Evolutionary conservation across 2,797 vertebrate genomes (phyloP).

Genomic region (Steatocranus sp.): DNA sequence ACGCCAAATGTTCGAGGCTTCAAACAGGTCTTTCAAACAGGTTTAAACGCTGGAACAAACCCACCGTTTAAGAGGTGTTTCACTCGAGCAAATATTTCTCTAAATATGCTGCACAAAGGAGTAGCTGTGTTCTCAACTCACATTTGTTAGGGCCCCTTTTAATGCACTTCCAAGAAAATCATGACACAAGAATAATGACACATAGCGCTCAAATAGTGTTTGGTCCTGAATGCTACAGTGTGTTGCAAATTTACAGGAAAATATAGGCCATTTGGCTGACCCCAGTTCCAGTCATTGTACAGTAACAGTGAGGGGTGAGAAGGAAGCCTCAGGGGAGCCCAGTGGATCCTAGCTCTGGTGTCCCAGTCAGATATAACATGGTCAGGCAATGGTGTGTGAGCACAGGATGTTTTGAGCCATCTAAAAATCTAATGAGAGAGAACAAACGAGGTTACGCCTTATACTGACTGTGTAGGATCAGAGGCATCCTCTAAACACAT

Average conservation of each 20-base stretch:
- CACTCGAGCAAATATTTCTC: conserved; percentile 23
- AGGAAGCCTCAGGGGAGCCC: conserved; percentile 11
- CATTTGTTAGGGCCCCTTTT: background rate
- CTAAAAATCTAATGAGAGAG: conserved; percentile 81
- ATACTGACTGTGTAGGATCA: conserved; percentile 8
- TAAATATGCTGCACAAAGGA: conserved; percentile 7
- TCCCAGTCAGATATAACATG: conserved; percentile 75
- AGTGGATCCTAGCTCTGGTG: conserved; percentile 63
- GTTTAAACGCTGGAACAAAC: conserved; percentile 54
- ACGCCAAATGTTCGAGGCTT: conserved; percentile 72
- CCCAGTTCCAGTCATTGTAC: conserved; percentile 10
- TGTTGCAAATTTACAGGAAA: background rate
- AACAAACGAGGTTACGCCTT: conserved; percentile 66
- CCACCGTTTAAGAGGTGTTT: conserved; percentile 46
- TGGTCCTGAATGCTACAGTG: background rate
- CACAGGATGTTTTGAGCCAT: conserved; percentile 77
- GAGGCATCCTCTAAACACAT: background rate
- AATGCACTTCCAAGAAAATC: background rate
- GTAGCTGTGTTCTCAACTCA: background rate
- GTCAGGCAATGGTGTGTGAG: conserved; percentile 86
- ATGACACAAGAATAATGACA: background rate
- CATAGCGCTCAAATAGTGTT: background rate
- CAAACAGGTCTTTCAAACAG: conserved; percentile 70
- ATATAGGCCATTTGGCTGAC: background rate
- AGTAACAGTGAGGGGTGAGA: conserved; percentile 15